Evolutionary conservation across 2,888 invertebrate genomes (phyloP), one percentile per base, ranked within the genome.

Genomic region (Drosophila nigricruria): DNA sequence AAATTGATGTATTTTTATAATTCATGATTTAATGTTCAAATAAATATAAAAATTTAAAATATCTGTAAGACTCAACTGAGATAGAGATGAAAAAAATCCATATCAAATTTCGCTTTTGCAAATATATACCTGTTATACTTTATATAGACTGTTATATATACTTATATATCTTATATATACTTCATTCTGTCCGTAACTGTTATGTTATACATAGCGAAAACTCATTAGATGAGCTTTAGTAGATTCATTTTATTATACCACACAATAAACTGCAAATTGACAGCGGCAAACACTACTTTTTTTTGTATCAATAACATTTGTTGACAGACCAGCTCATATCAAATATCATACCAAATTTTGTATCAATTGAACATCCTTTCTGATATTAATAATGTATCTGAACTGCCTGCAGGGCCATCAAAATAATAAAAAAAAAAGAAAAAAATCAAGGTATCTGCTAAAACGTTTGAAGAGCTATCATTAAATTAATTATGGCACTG

Each of bases 401-500:
- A 18, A 2, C 5, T 2, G 34, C 25, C 38, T 25, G 53, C 27
- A 18, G 53, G 18, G 10, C 25, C 10, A 38, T 30, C 10, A 16
- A 40, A 40, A 40, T n/a, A 38, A 38, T 8, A 60, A 38, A 30
- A 50, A 61, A 38, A 30, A 49, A 9, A 5, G 3, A 18, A 18
- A 40, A 61, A 38, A 34, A 50, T 27, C 4, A 40, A 18, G 30
- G 30, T 9, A 42, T 32, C 3, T 14, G 12, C 58, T 38, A 62
- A 47, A 50, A 57, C 54, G 52, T 64, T 65, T 34, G 61, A 49
- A 66, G 36, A 53, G 69, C 66, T 52, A 63, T 70, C 74, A 86
- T 88, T 88, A 85, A 79, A 72, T 88, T 82, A 85, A 84, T 86
- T 85, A 90, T 59, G 59, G 45, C 63, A 76, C 68, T 72, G 75